These are phyloP conservation scores for Solenopsis fugax DNA, from an alignment of 1,140 invertebrate species.

Conservation along the genomic window DNA sequence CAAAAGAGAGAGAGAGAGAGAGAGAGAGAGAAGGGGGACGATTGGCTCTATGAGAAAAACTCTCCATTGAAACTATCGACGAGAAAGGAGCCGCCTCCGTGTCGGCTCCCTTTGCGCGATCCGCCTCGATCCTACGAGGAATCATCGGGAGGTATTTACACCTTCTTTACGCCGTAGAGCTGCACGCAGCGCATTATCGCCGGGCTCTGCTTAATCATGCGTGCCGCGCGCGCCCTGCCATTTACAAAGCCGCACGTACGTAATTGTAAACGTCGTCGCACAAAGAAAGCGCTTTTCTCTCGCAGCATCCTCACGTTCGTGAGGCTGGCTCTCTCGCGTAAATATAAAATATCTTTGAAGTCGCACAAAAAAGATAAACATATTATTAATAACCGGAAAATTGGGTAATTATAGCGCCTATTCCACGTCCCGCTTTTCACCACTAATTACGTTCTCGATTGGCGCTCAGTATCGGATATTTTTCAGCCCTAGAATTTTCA, in stretches of 20 bases:
- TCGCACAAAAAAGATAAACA: background rate
- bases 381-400: constrained; percentile 31
- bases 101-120: constrained; percentile 80
- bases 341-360: constrained; percentile 45
- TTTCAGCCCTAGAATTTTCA: background rate
- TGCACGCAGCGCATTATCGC: constrained; percentile 83
- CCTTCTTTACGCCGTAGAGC: constrained; percentile 79
- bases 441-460: background rate
- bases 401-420: constrained; percentile 15
- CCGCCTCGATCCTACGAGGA: constrained; percentile 73
- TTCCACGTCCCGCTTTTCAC: constrained; percentile 1
- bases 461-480: background rate
- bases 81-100: constrained; percentile 82
- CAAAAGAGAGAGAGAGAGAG: constrained; percentile 45
- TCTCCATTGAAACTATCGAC: constrained; percentile 85
- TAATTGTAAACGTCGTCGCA: constrained; percentile 59
- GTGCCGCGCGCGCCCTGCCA: constrained; percentile 51
- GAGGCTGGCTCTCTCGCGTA: constrained; percentile 15
- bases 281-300: constrained; percentile 55
- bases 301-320: background rate
- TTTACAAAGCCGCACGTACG: constrained; percentile 62
- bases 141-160: constrained; percentile 81
- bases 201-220: constrained; percentile 67
- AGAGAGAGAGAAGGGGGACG: constrained; percentile 24
- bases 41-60: constrained; percentile 82